phyloP scores from a whole-genome alignment of 2,888 invertebrate species.

The Dynastes grantii region DNA sequence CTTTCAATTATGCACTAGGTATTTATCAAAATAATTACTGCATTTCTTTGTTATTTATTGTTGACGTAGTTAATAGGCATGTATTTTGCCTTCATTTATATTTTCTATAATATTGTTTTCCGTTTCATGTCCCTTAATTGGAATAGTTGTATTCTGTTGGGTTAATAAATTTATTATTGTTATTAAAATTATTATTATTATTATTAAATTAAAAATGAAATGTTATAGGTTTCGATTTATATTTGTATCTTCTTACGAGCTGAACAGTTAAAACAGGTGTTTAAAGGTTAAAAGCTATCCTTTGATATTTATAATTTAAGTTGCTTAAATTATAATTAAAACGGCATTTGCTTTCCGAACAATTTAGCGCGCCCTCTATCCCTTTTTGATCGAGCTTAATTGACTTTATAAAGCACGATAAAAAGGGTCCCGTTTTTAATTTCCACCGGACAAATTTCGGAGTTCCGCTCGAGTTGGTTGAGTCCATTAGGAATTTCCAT shows the following conservation, averaged over 20 bases:
- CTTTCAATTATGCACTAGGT: no score
- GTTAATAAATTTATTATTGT: no score
- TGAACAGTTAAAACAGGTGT: neutral
- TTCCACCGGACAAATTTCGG: neutral
- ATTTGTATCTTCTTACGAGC: neutral
- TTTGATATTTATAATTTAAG: conserved; percentile 5
- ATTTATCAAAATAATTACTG: no score
- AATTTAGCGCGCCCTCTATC: neutral
- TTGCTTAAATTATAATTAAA: neutral
- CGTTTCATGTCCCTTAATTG: no score
- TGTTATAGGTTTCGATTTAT: no score
- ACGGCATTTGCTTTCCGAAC: conserved; percentile 1
- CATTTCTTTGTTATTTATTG: no score
- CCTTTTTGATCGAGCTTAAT: neutral
- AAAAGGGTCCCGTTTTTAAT: conserved; percentile 2
- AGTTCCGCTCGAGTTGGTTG: neutral
- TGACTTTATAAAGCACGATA: neutral
- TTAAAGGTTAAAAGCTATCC: neutral
- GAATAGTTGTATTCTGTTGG: no score
- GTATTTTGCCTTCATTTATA: no score
- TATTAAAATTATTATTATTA: no score
- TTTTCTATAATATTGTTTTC: no score
- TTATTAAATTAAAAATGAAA: no score
- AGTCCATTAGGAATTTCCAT: neutral
- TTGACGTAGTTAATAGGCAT: no score